These are phyloP conservation scores for Falco concolor DNA, from an alignment of 2,797 vertebrate genomes.

Conservation along the genomic window DNA sequence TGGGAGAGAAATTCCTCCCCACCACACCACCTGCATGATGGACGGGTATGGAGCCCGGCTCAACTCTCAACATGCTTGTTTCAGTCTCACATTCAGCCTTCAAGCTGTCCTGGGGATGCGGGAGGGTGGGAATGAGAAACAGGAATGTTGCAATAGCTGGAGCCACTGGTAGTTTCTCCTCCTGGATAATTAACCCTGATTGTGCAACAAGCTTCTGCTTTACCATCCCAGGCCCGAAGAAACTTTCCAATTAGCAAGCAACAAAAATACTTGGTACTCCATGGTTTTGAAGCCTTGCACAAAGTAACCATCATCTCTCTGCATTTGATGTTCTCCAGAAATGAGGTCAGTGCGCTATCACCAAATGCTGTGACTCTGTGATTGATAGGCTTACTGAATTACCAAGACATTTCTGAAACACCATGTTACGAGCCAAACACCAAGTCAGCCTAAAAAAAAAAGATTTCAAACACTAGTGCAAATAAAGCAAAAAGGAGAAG, in stretches of 20 bases:
- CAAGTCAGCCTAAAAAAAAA: neutral
- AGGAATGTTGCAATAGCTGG: neutral
- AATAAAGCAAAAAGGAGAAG: neutral
- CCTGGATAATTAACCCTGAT: slow-evolving; percentile 36
- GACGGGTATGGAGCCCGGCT: neutral
- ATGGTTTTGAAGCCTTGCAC: neutral
- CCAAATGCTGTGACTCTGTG: fast-evolving
- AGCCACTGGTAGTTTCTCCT: slow-evolving; percentile 13
- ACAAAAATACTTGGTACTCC: neutral
- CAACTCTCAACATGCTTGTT: fast-evolving
- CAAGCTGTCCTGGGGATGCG: fast-evolving
- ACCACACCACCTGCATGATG: fast-evolving
- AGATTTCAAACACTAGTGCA: neutral
- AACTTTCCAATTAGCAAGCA: neutral
- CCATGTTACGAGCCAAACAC: neutral
- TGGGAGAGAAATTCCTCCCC: neutral
- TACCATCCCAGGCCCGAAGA: slow-evolving; percentile 47
- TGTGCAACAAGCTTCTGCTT: slow-evolving; percentile 30
- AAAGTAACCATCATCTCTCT: neutral
- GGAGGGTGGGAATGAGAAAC: slow-evolving; percentile 1
- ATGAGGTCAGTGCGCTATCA: neutral
- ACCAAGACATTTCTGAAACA: neutral
- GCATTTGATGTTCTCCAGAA: neutral
- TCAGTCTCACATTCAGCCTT: neutral
- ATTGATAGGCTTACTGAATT: neutral